These are phyloP conservation scores for Ispidina picta DNA, from an alignment of 2,797 vertebrate species.

Conservation along the genomic window DNA sequence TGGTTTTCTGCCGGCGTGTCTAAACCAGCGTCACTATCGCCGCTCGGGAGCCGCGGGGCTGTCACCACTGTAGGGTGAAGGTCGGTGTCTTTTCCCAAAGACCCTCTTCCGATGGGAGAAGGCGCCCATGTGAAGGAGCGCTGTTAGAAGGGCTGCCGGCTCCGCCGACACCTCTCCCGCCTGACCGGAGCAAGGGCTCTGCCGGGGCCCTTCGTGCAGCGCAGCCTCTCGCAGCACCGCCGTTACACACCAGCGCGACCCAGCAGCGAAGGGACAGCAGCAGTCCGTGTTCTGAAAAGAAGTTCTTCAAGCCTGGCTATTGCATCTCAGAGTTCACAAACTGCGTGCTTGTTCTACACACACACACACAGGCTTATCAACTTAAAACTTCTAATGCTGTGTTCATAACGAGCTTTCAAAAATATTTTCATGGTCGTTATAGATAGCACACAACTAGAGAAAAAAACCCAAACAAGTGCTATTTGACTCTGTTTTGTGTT, in stretches of 20 bases:
- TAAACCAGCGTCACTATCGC: accelerated
- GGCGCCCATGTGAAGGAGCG: accelerated
- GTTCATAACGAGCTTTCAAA: not conserved
- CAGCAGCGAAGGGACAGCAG: accelerated
- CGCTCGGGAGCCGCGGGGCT: not conserved
- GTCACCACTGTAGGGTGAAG: not conserved
- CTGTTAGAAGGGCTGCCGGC: not conserved
- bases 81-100: accelerated
- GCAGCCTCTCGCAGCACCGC: not conserved
- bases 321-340: no score
- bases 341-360: accelerated
- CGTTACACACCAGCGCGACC: not conserved
- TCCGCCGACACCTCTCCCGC: no score
- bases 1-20: no score
- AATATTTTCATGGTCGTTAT: accelerated
- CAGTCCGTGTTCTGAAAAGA: accelerated
- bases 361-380: not conserved
- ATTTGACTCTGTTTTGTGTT: not conserved
- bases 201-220: not conserved
- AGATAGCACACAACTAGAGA: not conserved
- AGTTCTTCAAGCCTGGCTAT: not conserved
- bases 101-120: not conserved
- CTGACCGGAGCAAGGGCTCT: not conserved
- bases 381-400: not conserved
- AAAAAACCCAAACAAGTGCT: not conserved